These are phyloP conservation scores for Germaria angustata DNA, from an alignment of 2,888 invertebrate species.

Conservation along the genomic window DNA sequence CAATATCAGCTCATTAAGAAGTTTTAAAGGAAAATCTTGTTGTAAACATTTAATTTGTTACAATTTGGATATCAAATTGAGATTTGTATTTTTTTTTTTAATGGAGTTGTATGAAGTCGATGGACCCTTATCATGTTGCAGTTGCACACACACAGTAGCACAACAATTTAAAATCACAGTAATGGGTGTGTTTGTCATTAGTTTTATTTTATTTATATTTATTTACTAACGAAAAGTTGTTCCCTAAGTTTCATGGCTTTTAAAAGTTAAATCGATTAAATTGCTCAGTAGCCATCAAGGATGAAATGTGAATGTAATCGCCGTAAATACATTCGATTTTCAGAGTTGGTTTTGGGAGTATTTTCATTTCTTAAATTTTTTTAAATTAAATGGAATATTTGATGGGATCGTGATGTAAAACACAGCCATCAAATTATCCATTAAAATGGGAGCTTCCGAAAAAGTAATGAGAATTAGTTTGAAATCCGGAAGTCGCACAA, in stretches of 20 bases:
- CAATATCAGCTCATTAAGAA: conserved; percentile 27
- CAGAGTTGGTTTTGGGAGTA: neutral
- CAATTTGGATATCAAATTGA: neutral
- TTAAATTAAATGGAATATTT: too few species aligned
- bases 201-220: neutral
- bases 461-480: too few species aligned
- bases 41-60: conserved; percentile 9
- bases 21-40: neutral
- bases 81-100: neutral
- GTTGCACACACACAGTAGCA: neutral
- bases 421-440: too few species aligned
- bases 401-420: too few species aligned
- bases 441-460: too few species aligned
- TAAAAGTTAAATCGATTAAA: neutral
- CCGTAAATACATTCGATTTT: neutral
- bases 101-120: neutral
- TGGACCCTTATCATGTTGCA: neutral
- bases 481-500: too few species aligned
- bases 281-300: neutral
- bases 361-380: too few species aligned
- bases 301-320: neutral
- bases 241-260: neutral
- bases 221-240: neutral
- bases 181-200: neutral
- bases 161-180: neutral